Evolutionary conservation across 2,797 vertebrate species (phyloP), one percentile per base, ranked within the genome.

Genomic region (Parambassis ranga): DNA sequence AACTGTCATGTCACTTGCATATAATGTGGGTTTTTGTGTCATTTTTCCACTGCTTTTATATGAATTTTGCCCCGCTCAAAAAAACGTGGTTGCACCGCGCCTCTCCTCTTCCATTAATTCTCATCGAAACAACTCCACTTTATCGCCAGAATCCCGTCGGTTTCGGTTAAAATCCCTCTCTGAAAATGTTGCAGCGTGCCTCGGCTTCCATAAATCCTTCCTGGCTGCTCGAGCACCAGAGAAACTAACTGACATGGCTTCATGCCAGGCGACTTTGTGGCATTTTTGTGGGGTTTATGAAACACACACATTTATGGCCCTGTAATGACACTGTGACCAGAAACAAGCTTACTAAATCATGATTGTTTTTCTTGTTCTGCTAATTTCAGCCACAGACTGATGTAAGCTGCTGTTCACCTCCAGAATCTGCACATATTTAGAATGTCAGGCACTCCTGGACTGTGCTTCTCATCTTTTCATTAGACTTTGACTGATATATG

Each of bases 321-420:
- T 63, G 9, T 81, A 75, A 71, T 70, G 75, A 71, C 69, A 60
- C 57, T 32, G 43, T 36, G 72, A 73, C 70, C 62, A 79, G 62
- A 80, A 81, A 80, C 77, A 71, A 69, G 37, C 38, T 59, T 51
- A 32, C 32, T 80, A 77, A 84, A 83, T 81, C 61, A 74, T 46
- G 18, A 14, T 39, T 81, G 70, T 83, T 81, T 78, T 77, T 67
- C 72, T 82, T 77, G 63, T 82, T 69, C 50, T 63, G 66, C 64
- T 83, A 59, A 77, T 83, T 74, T 53, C 59, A 42, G 53, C 67
- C 64, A 3, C 65, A 61, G 65, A 50, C 68, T 67, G 75, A 74
- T 81, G 75, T 56, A 65, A 86, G 43, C 57, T 38, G 72, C 63
- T 3, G 59, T 64, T 56, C 55, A 42, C 52, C 57, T 77, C 71